Base-by-base conservation (phyloP, 2,888 invertebrate species). In the Lasioglossum malachurum region DNA sequence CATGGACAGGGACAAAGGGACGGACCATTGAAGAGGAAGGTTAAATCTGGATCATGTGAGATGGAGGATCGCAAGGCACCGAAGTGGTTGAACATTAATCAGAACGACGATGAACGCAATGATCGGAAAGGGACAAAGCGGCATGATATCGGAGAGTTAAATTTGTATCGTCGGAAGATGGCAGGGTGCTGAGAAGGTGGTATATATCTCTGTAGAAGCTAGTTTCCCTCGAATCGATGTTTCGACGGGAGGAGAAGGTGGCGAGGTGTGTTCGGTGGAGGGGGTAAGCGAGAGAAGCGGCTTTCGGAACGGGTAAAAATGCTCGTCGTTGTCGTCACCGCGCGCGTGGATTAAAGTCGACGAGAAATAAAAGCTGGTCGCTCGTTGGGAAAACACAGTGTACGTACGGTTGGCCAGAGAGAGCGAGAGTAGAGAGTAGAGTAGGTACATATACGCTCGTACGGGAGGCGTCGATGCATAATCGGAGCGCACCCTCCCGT, bases 401-500 rank as follows among this genome's bases (percentile, higher is more conserved):
- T 19, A 53, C 53, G 89, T 80, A 85, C 85, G 78, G 84, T 80
- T 82, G 84, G 87, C 72, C 87, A 87, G 72, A 79, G 82, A 77
- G 76, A 77, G 57, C 38, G 60, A 19, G 75, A 75, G 46, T 46
- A 31, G 53, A 60, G 57, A n/a, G 77, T 53, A 64, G 73, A 77
- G 86, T 78, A 86, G 86, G 78, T 83, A 85, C 89, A 78, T 79
- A 78, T 79, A 87, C 89, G 89, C 88, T 89, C 72, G 53, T 53
- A 87, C 89, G 81, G 80, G 92, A 93, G 93, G 91, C 92, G 93
- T 93, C 93, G 92, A 93, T 93, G 94, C 93, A 93, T 95, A 95
- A 95, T 95, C 94, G 95, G 94, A 94, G 94, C 93, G 93, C 93
- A 93, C 93, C 92, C 92, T 90, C 92, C 89, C 89, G 90, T 91